Evolutionary conservation across 2,797 vertebrate species (phyloP), one percentile per base, ranked within the genome.

Genomic region (Amniataba percoides): DNA sequence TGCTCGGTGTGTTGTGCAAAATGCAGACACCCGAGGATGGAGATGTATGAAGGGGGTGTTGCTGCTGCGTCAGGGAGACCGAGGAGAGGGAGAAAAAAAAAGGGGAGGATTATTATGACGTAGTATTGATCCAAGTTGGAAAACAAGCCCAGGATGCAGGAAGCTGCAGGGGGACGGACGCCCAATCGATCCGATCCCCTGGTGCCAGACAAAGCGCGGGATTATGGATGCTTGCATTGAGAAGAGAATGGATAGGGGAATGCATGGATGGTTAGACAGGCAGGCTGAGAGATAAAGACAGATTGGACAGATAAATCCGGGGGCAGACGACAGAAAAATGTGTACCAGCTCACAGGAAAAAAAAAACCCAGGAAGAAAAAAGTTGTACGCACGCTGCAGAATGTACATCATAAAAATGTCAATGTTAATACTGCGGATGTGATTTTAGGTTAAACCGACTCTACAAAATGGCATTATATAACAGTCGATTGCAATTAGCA

Each of bases 101-200:
- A 51, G 40, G 55, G 65, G 39, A n/a, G 70, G 69, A 55, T 76
- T 70, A 74, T 85, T 76, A 75, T 90, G 83, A 85, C 62, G 58
- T 77, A 21, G 61, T 69, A 90, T 92, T 12, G 83, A 92, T 88
- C 70, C 57, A 57, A 64, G 77, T 74, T 70, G 52, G 82, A 85
- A 88, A 87, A 85, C 77, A 67, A 82, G 77, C 56, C 48, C 55
- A 21, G 65, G 63, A 65, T 71, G 81, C 80, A 73, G 82, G 61
- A 87, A 65, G 84, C 87, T 85, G 78, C 78, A 34, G 82, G 75
- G 64, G 21, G 45, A 74, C 21, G 42, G 81, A 85, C 63, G 77
- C 81, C 74, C 19, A 18, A 82, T 88, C 62, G 67, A 88, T 87
- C 63, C 5, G 5, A 62, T 49, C 58, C 53, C 39, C 39, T 11